Evolutionary conservation across 2,888 invertebrate genomes (phyloP).

Genomic region (Acanthopleura granulata): DNA sequence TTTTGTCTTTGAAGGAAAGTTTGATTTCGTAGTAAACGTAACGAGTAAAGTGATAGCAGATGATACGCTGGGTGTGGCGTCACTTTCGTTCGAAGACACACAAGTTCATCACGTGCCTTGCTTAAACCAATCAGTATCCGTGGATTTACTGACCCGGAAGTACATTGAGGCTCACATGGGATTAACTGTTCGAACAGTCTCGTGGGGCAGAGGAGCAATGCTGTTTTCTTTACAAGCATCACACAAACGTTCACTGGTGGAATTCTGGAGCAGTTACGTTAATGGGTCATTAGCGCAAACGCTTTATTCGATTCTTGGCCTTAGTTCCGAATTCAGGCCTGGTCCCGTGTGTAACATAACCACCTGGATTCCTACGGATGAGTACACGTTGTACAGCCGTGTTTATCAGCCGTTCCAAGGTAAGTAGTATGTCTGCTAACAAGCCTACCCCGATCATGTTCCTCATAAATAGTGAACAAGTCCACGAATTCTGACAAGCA

Average conservation of each 20-base stretch:
- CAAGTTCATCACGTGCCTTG: too few species aligned
- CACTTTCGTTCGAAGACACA: too few species aligned
- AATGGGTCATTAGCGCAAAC: neutral
- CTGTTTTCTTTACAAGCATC: conserved; percentile 7
- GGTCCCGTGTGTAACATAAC: neutral
- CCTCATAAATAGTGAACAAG: too few species aligned
- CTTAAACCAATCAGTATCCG: too few species aligned
- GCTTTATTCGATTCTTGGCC: neutral
- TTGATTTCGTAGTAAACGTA: neutral
- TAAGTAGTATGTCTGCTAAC: neutral
- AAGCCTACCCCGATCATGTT: too few species aligned
- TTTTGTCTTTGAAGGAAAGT: conserved; percentile 6
- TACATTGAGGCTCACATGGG: neutral
- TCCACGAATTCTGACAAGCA: too few species aligned
- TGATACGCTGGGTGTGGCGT: too few species aligned
- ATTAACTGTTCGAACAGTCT: neutral
- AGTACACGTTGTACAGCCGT: neutral
- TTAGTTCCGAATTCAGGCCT: neutral
- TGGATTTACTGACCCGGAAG: neutral
- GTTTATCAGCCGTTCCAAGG: neutral
- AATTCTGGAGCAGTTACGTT: neutral
- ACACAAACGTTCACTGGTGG: neutral
- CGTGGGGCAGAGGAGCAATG: neutral
- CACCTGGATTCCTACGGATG: neutral
- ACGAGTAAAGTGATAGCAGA: neutral